Evolutionary conservation across 53 echinoderm and acorn worm species (phyloP).

Genomic region (Mesocentrotus franciscanus): DNA sequence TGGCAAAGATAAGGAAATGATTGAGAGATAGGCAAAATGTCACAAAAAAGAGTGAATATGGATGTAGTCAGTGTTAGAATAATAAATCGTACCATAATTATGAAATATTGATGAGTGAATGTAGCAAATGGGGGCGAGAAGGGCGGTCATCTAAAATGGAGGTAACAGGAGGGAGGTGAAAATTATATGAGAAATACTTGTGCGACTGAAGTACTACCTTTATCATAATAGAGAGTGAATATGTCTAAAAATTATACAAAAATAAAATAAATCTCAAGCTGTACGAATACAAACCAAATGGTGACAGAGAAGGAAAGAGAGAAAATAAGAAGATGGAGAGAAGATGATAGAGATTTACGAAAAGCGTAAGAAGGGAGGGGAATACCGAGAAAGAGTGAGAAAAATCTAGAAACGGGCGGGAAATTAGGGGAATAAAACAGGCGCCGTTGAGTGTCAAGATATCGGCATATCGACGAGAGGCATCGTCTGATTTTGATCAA

Average conservation of each 20-base stretch:
- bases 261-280: too few species aligned
- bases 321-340: neutral
- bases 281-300: too few species aligned
- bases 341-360: neutral
- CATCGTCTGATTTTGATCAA: conserved; percentile 40
- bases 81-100: neutral
- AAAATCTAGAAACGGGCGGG: neutral
- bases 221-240: too few species aligned
- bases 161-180: neutral
- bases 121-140: neutral
- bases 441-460: conserved; percentile 37
- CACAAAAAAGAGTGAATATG: neutral
- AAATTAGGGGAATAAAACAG: conserved; percentile 48
- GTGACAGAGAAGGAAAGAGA: conserved; percentile 10
- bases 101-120: neutral
- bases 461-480: conserved; percentile 47
- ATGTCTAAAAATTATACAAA: too few species aligned
- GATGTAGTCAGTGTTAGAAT: neutral
- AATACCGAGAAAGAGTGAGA: neutral
- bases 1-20: neutral
- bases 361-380: too few species aligned
- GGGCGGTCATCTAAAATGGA: neutral
- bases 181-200: too few species aligned
- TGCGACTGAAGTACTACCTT: too few species aligned
- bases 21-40: neutral